These are phyloP conservation scores for Alaudala cheleensis DNA, from an alignment of 2,113 vertebrate genomes.

Conservation along the genomic window DNA sequence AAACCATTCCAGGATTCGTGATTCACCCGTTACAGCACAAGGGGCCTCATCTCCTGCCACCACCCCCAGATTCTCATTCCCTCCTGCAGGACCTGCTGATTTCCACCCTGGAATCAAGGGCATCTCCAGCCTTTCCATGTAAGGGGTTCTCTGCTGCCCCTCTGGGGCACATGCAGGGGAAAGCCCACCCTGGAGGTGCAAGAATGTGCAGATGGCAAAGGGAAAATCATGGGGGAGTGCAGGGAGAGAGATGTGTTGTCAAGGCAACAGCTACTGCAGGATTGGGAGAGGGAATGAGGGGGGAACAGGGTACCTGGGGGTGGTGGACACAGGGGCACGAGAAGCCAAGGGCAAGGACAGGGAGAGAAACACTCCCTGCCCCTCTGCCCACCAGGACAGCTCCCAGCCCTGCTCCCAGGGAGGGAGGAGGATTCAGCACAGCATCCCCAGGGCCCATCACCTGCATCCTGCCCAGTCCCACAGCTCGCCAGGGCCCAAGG, in stretches of 20 bases:
- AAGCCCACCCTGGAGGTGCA: neutral
- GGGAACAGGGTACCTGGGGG: neutral
- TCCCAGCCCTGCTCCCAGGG: rapidly evolving
- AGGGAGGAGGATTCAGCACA: neutral
- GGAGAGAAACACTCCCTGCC: neutral
- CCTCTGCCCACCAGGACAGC: neutral
- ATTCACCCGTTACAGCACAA: neutral
- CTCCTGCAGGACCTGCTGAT: neutral
- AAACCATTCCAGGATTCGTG: neutral
- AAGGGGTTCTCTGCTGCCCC: neutral
- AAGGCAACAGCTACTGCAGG: neutral
- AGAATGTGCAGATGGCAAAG: neutral
- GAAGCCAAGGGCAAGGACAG: neutral
- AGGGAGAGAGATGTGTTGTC: neutral
- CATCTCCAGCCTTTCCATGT: rapidly evolving
- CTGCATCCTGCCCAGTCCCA: rapidly evolving
- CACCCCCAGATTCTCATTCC: neutral
- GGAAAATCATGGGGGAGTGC: neutral
- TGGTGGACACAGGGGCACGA: neutral
- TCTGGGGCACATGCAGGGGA: neutral
- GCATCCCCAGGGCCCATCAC: neutral
- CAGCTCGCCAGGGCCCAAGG: neutral
- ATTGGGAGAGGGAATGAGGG: neutral
- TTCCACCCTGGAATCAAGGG: neutral
- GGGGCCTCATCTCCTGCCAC: rapidly evolving